Evolutionary conservation across 2,797 vertebrate species (phyloP), one percentile per base, ranked within the genome.

Genomic region (Chrosomus eos): DNA sequence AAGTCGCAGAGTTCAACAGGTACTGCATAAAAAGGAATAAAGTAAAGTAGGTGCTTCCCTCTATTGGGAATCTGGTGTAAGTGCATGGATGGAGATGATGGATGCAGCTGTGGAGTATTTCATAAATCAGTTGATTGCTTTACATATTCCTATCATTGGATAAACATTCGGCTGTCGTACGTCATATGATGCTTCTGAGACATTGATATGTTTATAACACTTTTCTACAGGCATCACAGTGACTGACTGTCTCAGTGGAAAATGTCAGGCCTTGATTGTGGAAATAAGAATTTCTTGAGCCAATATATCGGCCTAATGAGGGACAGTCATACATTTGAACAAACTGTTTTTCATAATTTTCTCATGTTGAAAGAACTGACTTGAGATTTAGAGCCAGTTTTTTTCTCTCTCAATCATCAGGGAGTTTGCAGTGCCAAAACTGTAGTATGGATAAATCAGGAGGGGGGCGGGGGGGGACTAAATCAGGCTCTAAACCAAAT

Each of bases 11-110:
- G 21, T 19, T 76, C 51, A 26, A 76, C 74, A 60, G 31, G 53
- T 60, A 48, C 33, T 26, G 21, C 33, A 26, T 26, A 40, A 60
- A 64, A 16, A 60, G 14, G 19, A 53, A 58, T 58, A 31, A 14
- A 43, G 0, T 75, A 68, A 77, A 77, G 48, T 58, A 36, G 31
- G 38, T 38, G 45, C 16, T 84, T 53, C 53, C 40, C 75, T 84
- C 83, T 84, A 36, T 84, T 62, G 83, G 38, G 3, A 4, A 48
- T 26, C 48, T 78, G 16, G 13, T 71, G 64, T 62, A 62, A 62
- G 31, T 79, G 53, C 83, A 84, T 60, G 48, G 0, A 45, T 26
- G 14, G 21, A 71, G 66, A 70, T 48, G 14, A 60, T 72, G 36
- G 31, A 81, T 2, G 10, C 5, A 60, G 64, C n/a, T 28, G 9